A percentile compares a stretch with the other conserved stretches of the same genome.
Conservation (phyloP, 2,113 vertebrate genomes). For the Petaurus breviceps region DNA sequence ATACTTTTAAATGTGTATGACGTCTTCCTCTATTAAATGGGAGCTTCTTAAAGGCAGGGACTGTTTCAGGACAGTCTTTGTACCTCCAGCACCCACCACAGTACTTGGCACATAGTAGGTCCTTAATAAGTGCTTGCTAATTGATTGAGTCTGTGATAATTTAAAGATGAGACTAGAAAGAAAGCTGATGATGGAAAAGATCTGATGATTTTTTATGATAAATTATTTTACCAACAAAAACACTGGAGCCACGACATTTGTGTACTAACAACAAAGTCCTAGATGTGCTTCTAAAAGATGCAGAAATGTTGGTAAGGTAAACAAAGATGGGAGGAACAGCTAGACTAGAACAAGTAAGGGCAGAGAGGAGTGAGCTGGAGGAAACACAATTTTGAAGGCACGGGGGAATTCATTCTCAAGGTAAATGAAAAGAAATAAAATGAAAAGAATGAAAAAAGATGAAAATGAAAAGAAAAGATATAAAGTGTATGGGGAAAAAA, state of each 20-base stretch:
- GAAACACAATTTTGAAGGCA: background rate
- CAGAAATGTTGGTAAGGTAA: background rate
- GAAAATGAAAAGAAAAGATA: background rate
- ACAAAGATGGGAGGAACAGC: background rate
- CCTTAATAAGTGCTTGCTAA: background rate
- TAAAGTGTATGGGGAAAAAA: background rate
- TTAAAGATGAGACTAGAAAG: background rate
- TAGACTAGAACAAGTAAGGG: background rate
- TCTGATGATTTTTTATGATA: background rate
- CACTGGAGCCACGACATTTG: background rate
- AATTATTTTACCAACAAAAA: background rate
- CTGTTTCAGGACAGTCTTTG: background rate
- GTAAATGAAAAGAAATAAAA: background rate
- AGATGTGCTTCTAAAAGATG: background rate
- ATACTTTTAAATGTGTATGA: background rate
- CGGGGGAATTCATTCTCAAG: background rate
- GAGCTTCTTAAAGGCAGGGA: background rate
- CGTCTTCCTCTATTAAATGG: background rate
- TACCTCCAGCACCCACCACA: background rate
- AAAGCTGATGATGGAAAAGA: background rate
- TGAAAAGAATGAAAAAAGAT: background rate
- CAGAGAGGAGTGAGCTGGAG: background rate
- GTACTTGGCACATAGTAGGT: background rate
- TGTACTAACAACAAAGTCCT: background rate
- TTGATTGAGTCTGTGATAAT: background rate